phyloP scores from a whole-genome alignment of 2,797 vertebrate genomes.

The Hydrocynus forskahlii region DNA sequence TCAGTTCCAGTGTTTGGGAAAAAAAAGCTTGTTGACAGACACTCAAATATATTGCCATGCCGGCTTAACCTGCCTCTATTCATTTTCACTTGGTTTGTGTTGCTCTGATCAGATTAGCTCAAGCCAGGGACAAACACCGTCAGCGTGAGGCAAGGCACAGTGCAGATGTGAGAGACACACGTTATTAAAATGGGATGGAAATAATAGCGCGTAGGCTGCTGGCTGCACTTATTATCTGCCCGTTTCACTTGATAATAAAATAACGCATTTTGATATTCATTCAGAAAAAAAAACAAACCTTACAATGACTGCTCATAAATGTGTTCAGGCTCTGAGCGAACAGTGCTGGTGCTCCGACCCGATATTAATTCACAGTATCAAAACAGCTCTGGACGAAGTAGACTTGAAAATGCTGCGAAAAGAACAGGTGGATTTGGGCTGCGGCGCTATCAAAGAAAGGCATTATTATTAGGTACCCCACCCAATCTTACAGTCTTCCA shows the following conservation, averaged over 20 bases:
- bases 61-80: conserved; percentile 12
- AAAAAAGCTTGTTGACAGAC: not conserved
- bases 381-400: not conserved
- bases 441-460: not conserved
- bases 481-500: not conserved
- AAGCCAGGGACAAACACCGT: conserved; percentile 36
- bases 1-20: not conserved
- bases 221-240: conserved; percentile 12
- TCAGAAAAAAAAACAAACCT: conserved; percentile 9
- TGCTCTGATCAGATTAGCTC: conserved; percentile 45
- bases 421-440: not conserved
- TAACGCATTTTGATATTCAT: conserved; percentile 21
- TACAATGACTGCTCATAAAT: conserved; percentile 4
- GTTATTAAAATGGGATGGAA: conserved; percentile 53
- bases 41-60: not conserved
- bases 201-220: conserved; percentile 26
- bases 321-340: not conserved
- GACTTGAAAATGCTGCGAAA: not conserved
- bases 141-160: conserved; percentile 10
- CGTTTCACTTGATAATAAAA: conserved; percentile 27
- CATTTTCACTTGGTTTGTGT: conserved; percentile 36
- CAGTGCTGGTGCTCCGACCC: not conserved
- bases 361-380: not conserved
- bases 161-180: conserved; percentile 25
- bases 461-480: not conserved